These are phyloP conservation scores for Melanotaenia pygmaea DNA, from an alignment of 2,797 vertebrate genomes.

Conservation along the genomic window DNA sequence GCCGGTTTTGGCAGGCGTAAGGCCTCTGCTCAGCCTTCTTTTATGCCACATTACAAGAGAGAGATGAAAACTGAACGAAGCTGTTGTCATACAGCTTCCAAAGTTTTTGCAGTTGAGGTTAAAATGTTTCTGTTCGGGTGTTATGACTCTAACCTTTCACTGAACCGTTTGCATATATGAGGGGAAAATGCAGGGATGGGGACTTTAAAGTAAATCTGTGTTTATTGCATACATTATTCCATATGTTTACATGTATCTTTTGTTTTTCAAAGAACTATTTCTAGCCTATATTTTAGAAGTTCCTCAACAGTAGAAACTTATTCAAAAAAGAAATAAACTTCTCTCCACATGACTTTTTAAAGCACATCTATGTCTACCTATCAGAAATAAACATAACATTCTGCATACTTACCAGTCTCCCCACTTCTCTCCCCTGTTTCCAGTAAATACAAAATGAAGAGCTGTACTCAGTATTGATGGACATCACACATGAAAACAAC, in stretches of 20 bases:
- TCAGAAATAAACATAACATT: conserved; percentile 41
- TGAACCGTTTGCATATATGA: conserved; percentile 24
- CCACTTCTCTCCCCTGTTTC: conserved; percentile 69
- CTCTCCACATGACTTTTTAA: conserved; percentile 32
- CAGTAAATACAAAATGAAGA: conserved; percentile 83
- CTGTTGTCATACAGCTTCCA: conserved; percentile 41
- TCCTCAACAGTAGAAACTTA: conserved; percentile 22
- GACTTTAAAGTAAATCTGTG: conserved; percentile 25
- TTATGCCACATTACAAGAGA: conserved; percentile 40
- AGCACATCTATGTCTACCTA: conserved; percentile 41
- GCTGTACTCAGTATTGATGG: conserved; percentile 80
- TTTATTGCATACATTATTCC: conserved; percentile 48
- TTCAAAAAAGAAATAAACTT: conserved; percentile 27
- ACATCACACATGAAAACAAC: conserved; percentile 81
- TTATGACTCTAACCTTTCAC: conserved; percentile 31
- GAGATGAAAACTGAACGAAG: conserved; percentile 44
- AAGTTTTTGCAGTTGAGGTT: conserved; percentile 44
- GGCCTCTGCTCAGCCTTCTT: conserved; percentile 47
- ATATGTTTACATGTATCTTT: conserved; percentile 39
- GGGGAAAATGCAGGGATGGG: conserved; percentile 7
- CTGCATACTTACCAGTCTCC: conserved; percentile 67
- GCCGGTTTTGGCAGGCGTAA: conserved; percentile 35
- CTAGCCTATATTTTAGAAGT: conserved; percentile 18
- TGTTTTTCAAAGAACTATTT: conserved; percentile 18
- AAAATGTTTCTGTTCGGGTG: conserved; percentile 26